Evolutionary conservation across 2,113 vertebrate genomes (phyloP), one percentile per base, ranked within the genome.

Genomic region (Bos taurus): DNA sequence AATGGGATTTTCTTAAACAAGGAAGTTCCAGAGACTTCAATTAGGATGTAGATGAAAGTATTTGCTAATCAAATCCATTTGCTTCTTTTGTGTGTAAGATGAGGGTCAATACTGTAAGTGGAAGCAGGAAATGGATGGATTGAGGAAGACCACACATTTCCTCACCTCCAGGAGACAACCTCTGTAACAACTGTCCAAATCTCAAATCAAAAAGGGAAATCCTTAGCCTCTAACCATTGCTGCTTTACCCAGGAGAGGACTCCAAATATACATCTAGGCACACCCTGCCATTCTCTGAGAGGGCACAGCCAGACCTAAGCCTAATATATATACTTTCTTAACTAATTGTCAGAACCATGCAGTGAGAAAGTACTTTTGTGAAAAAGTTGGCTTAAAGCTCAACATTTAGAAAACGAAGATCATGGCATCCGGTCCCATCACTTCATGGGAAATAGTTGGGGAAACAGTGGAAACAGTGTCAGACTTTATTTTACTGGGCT

Each of bases 51-150:
- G 97, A 98, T 97, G 98, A 97, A 98, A 98, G 98, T 97, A 95
- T 96, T 94, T 93, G 96, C 97, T 98, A 98, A 98, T 98, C 96
- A 97, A 94, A 97, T 95, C 98, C 96, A 91, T 96, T 98, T 95
- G 97, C 86, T 97, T 91, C 95, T 95, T 95, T 87, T 52, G 86
- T 82, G 40, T 87, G 91, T 43, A 86, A 88, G 62, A 88, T 36
- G 96, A 89, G 78, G 86, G 97, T 95, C 93, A 91, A 59, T 87
- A 96, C 91, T 95, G 90, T 85, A 88, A 25, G n/a, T 82, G 91
- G 82, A 93, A 89, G 93, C 89, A 91, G 97, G 96, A 97, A 97
- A 94, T 56, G 67, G 97, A 91, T 50, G n/a, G 67, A 54, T 81
- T 57, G 80, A 80, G 83, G 93, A 95, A 95, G 97, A 93, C 94